Evolutionary conservation across 2,888 invertebrate species (phyloP), one percentile per base, ranked within the genome.

Genomic region (Cyclophora albipunctata): DNA sequence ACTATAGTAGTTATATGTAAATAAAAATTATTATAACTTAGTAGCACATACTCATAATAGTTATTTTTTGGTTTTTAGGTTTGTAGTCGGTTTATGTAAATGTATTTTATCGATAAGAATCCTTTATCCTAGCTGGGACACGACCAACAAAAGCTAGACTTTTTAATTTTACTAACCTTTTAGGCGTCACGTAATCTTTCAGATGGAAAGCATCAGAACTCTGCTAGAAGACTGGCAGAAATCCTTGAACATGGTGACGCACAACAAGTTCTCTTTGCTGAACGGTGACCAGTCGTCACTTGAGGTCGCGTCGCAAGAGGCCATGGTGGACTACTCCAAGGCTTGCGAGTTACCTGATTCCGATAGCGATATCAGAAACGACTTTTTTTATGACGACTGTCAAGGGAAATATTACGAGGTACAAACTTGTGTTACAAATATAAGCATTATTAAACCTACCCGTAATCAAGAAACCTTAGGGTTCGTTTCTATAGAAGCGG

Each of bases 201-300:
- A 87, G 86, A 81, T 81, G 73, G 83, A 84, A 50, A 74, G 57
- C 51, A 77, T 82, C 48, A 84, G 81, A 57, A 79, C 77, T 48
- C 60, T 82, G 4, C 59, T 88, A 49, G 81, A 84, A 55, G 80
- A 82, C 50, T 87, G 87, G 86, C 84, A 87, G 57, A 78, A 80
- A 52, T 72, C 78, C 3, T 62, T 88, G 2, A 81, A 73, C 54
- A 75, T 74, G 73, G 84, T 83, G 41, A 77, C 81, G 49, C 79
- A 81, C 51, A 76, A 66, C 54, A 79, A 78, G 58, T 54, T 79
- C 49, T 70, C 73, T 4, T 63, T 77, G 34, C 53, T 81, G 46
- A 76, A 70, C 52, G 67, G 69, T 42, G 80, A 81, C 48, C 73
- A 70, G 34, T 69, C 71, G 4, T 37, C 37, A 5, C 60, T 76